Evolutionary conservation across 2,113 vertebrate species (phyloP), one percentile per base, ranked within the genome.

Genomic region (Poecile atricapillus): DNA sequence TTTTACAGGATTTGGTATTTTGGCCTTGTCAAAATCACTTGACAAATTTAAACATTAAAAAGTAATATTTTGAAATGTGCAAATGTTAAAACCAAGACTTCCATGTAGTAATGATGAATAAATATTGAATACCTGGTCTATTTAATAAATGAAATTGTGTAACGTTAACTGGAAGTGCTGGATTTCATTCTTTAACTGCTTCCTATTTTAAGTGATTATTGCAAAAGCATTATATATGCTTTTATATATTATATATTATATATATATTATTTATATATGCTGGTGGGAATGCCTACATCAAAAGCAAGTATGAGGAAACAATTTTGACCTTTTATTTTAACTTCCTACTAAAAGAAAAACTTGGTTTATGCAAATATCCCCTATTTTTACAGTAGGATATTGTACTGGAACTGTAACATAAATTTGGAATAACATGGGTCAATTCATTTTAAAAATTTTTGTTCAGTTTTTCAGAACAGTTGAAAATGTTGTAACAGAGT

Each of bases 1-100:
- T 62, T 15, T 60, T 92, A 69, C 31, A 87, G 65, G 30, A 80
- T 59, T 91, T 2, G 1, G 19, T 50, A 94, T 81, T 92, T 84
- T 77, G 80, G 31, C 94, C 80, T 96, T 78, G 62, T 94, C 77
- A 94, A 94, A 94, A 92, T 91, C 87, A 96, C 33, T 62, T 67
- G 33, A 73, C 77, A 87, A 92, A 39, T 89, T 89, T 58, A 58
- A 96, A 89, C 24, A 73, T 82, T 87, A 82, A 94, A 92, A 94
- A 73, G 9, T 64, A 78, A 83, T 93, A 87, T 82, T 96, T 62
- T 87, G 35, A 91, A 93, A 93, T 24, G 46, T 43, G 53, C 50
- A 83, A 92, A 83, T 82, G 49, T 83, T 68, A 92, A 96, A 95
- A 82, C 92, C 70, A 78, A 64, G 89, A 55, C 44, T 94, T 97